phyloP scores from a whole-genome alignment of 2,888 invertebrate genomes.

The Epistrophe grossulariae region DNA sequence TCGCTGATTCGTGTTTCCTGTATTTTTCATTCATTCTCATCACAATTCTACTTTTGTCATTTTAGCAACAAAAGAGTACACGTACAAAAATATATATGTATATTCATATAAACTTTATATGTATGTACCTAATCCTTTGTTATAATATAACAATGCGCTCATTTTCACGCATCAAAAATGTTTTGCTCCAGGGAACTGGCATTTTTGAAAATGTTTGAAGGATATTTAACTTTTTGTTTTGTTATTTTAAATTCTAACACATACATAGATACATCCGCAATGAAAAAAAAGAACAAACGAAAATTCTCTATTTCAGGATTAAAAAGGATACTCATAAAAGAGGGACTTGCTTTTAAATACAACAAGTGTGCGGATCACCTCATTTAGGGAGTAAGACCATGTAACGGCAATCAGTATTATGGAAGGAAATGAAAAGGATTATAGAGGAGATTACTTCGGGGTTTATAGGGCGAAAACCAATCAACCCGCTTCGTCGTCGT shows the following conservation, averaged over 20 bases:
- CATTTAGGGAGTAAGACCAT: constrained; percentile 19
- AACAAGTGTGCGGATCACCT: constrained; percentile 42
- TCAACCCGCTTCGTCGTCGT: constrained; percentile 4
- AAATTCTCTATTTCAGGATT: constrained; percentile 28
- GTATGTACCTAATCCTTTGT: neutral
- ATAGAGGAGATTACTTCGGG: constrained; percentile 27
- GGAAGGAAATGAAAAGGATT: constrained; percentile 41
- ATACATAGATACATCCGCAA: neutral
- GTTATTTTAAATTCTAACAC: neutral
- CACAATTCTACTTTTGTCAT: neutral
- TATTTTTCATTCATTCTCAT: neutral
- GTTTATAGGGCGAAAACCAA: constrained; percentile 48
- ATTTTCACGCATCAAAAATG: constrained; percentile 10
- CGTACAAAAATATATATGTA: neutral
- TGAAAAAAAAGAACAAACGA: neutral
- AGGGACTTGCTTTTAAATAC: constrained; percentile 17
- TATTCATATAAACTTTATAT: neutral
- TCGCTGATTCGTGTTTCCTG: neutral
- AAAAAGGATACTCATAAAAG: constrained; percentile 11
- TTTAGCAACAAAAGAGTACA: neutral
- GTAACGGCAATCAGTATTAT: constrained; percentile 15
- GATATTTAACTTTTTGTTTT: neutral
- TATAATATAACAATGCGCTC: neutral
- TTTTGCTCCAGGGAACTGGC: neutral
- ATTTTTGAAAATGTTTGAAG: neutral